Conservation (phyloP, 2,797 vertebrate genomes). For the Poecilia gillii region DNA sequence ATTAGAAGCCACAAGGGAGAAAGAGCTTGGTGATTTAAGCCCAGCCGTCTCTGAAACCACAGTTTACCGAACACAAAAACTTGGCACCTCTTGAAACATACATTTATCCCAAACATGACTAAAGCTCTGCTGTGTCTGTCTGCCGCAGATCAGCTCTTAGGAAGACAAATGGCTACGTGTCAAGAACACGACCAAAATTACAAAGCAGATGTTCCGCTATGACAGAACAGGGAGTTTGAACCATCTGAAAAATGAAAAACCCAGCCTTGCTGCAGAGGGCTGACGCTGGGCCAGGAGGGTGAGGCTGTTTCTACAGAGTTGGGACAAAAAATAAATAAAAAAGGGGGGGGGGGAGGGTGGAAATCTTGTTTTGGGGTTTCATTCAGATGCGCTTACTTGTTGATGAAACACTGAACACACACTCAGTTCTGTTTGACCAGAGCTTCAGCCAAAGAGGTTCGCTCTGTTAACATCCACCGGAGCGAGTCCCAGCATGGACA, state of each 20-base stretch:
- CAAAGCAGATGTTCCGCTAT: constrained; percentile 63
- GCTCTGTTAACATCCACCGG: not conserved
- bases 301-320: constrained; percentile 34
- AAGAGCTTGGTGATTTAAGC: constrained; percentile 16
- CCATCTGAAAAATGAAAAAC: constrained; percentile 39
- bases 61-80: constrained; percentile 47
- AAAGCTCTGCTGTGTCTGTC: constrained; percentile 30
- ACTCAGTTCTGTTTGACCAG: not conserved
- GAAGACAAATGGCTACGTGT: constrained; percentile 58
- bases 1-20: constrained; percentile 30
- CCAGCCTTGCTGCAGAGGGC: constrained; percentile 18
- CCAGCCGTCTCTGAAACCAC: constrained; percentile 29
- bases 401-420: constrained; percentile 6
- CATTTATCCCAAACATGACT: constrained; percentile 57
- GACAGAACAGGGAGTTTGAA: constrained; percentile 34
- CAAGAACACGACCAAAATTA: constrained; percentile 72
- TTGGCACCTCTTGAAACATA: constrained; percentile 38
- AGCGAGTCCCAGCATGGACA: constrained; percentile 17
- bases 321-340: not conserved
- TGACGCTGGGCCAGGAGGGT: constrained; percentile 39
- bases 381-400: constrained; percentile 18
- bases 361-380: not conserved
- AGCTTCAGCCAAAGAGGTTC: not conserved
- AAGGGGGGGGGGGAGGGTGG: too few species aligned
- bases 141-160: constrained; percentile 28